Evolutionary conservation across 1,140 invertebrate genomes (phyloP).

Genomic region (Scaptomyza pallida): DNA sequence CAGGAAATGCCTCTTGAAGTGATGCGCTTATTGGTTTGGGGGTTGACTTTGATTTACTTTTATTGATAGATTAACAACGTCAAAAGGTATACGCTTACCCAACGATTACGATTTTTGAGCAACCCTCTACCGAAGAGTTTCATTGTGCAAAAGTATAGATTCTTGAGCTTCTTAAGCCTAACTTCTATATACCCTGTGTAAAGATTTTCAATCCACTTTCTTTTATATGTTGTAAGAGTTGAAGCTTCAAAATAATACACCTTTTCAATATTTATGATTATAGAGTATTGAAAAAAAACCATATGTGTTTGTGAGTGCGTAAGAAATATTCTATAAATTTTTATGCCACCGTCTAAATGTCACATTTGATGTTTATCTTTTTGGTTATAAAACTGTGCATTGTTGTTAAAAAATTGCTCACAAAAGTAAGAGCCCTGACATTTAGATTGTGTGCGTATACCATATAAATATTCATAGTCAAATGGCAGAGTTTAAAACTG

Average conservation of each 20-base stretch:
- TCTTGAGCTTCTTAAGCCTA: conserved; percentile 7
- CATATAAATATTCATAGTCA: not conserved
- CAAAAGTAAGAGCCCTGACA: conserved; percentile 2
- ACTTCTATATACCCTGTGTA: conserved; percentile 8
- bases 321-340: conserved; percentile 61
- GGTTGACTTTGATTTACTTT: conserved; percentile 83
- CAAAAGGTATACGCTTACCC: conserved; percentile 70
- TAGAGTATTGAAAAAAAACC: conserved; percentile 20
- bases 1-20: conserved; percentile 82
- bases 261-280: not conserved
- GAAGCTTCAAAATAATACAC: not conserved
- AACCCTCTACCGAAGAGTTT: conserved; percentile 50
- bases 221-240: not conserved
- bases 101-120: conserved; percentile 22
- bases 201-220: not conserved
- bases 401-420: conserved; percentile 27
- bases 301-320: conserved; percentile 44
- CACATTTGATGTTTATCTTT: conserved; percentile 73
- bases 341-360: conserved; percentile 69
- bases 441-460: conserved; percentile 45
- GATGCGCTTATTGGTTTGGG: conserved; percentile 54
- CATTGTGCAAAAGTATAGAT: conserved; percentile 26
- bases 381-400: conserved; percentile 55
- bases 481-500: not conserved
- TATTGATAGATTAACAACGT: conserved; percentile 82